These are phyloP conservation scores for Corythoichthys intestinalis DNA, from an alignment of 2,113 vertebrate species.

Conservation along the genomic window DNA sequence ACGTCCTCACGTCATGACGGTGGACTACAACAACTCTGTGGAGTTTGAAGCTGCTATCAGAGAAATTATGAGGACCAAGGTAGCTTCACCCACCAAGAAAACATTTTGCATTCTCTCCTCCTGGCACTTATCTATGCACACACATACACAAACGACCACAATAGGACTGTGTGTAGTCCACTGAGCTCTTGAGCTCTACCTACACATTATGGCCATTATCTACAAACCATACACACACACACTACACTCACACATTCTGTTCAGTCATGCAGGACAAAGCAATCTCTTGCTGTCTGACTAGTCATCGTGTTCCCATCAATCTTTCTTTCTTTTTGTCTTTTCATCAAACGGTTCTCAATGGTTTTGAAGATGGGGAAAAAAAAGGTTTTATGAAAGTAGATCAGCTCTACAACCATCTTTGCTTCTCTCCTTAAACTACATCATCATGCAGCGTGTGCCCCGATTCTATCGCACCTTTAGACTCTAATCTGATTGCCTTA, in stretches of 20 bases:
- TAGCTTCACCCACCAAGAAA: conserved; percentile 32
- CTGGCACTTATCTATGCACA: background rate
- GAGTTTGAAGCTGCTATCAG: conserved; percentile 89
- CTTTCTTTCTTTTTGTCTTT: conserved; percentile 12
- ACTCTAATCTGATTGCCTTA: background rate
- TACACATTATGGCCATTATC: conserved; percentile 30
- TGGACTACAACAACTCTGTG: conserved; percentile 91
- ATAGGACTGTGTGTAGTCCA: conserved; percentile 7
- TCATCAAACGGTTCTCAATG: background rate
- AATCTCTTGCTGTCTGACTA: conserved; percentile 47
- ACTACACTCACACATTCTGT: conserved; percentile 12
- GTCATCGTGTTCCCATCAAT: conserved; percentile 48
- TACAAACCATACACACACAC: conserved; percentile 6
- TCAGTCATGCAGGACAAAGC: conserved; percentile 57
- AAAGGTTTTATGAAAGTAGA: background rate
- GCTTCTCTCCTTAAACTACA: background rate
- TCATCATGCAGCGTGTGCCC: background rate
- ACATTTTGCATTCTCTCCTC: conserved; percentile 1
- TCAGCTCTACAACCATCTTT: background rate
- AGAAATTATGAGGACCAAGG: conserved; percentile 88
- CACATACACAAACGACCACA: background rate
- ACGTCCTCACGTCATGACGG: conserved; percentile 90
- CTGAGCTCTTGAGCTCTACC: conserved; percentile 13
- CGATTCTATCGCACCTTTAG: background rate
- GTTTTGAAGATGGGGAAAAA: background rate